A percentile compares a stretch with the other conserved stretches of the same genome.
phyloP scores from a whole-genome alignment of 2,113 vertebrate species.

The Noturus placidus region DNA sequence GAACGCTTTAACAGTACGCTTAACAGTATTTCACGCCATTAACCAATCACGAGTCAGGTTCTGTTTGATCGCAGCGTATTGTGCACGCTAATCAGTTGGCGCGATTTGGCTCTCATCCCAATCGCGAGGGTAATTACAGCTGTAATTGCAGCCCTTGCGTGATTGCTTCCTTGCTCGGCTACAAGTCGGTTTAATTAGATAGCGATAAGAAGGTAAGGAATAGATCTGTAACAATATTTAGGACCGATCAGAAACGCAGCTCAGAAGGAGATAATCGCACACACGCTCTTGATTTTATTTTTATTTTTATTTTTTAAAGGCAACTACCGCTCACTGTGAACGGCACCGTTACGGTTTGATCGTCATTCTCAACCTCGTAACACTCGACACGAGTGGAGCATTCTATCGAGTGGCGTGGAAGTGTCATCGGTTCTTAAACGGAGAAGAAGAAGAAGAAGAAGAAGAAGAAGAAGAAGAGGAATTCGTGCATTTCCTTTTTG shows the following conservation, averaged over 20 bases:
- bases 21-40: background rate
- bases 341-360: background rate
- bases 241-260: conserved; percentile 33
- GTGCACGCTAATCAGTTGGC: conserved; percentile 17
- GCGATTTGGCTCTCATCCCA: conserved; percentile 35
- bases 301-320: background rate
- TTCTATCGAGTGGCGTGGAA: conserved; percentile 32
- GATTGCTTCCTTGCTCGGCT: conserved; percentile 43
- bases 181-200: conserved; percentile 43
- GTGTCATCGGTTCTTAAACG: conserved; percentile 21
- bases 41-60: background rate
- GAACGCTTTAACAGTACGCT: background rate
- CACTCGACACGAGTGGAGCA: background rate
- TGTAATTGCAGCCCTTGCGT: conserved; percentile 30
- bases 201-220: conserved; percentile 36
- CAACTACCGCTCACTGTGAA: conserved; percentile 35
- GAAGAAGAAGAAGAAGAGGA: background rate
- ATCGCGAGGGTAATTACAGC: conserved; percentile 40
- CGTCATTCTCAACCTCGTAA: background rate
- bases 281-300: conserved; percentile 7
- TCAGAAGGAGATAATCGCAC: conserved; percentile 27
- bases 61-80: background rate
- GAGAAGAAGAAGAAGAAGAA: background rate
- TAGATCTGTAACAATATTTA: conserved; percentile 41
- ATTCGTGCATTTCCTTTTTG: conserved; percentile 14